Conservation (phyloP, 1,140 invertebrate genomes). For the Drosophila pseudoananassae region DNA sequence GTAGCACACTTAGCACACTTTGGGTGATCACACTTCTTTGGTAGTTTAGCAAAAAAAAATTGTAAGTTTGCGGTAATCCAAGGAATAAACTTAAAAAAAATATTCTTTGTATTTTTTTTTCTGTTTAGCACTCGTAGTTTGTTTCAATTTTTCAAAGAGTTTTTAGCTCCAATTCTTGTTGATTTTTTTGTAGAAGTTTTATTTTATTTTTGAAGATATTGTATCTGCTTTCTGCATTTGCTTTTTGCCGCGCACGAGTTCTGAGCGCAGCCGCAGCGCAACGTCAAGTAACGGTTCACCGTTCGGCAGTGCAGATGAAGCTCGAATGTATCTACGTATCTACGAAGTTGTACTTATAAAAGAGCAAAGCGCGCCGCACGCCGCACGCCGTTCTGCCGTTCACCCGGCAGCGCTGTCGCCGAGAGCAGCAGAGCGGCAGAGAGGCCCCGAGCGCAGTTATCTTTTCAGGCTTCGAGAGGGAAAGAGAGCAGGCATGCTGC, state of each 20-base stretch:
- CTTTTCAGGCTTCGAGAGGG: neutral
- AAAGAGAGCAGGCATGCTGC: slow-evolving; percentile 15
- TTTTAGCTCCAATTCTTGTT: slow-evolving; percentile 13
- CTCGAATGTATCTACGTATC: slow-evolving; percentile 69
- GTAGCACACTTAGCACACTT: slow-evolving; percentile 36
- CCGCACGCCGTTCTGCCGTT: neutral
- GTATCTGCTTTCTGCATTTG: slow-evolving; percentile 51
- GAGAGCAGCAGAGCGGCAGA: slow-evolving; percentile 15
- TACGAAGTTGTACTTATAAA: slow-evolving; percentile 81
- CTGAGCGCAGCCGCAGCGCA: slow-evolving; percentile 75
- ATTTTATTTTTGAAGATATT: neutral
- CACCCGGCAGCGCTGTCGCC: slow-evolving; percentile 4
- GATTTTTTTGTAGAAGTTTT: neutral
- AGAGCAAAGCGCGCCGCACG: slow-evolving; percentile 31
- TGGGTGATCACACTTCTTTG: slow-evolving; percentile 49
- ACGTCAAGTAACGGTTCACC: slow-evolving; percentile 38
- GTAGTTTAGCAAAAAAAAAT: slow-evolving; percentile 36
- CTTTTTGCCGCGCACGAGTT: slow-evolving; percentile 77
- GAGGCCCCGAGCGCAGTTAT: slow-evolving; percentile 8
- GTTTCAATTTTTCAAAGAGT: slow-evolving; percentile 21
- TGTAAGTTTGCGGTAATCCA: slow-evolving; percentile 17
- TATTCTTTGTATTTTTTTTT: slow-evolving; percentile 7
- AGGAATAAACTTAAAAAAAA: slow-evolving; percentile 47
- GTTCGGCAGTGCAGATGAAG: slow-evolving; percentile 64
- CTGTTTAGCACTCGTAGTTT: slow-evolving; percentile 23